A percentile compares a stretch with the other conserved stretches of the same genome.
phyloP scores from a whole-genome alignment of 2,113 vertebrate species.

The Jacana jacana region DNA sequence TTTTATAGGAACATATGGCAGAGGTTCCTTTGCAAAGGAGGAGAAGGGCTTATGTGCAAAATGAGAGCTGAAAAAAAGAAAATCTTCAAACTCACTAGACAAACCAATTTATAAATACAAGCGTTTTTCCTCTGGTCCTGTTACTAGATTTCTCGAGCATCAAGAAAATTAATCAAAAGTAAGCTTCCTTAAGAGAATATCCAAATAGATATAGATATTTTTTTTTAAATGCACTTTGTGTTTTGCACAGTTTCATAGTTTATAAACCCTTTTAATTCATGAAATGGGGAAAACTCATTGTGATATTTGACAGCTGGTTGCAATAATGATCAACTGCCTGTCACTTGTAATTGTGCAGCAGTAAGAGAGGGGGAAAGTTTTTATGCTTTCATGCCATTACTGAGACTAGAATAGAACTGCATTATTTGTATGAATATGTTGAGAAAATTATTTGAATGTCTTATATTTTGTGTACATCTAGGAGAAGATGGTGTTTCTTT shows the following conservation, averaged over 20 bases:
- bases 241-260: constrained; percentile 13
- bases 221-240: not conserved
- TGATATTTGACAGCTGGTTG: constrained; percentile 23
- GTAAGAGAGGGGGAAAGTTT: not conserved
- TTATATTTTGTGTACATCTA: not conserved
- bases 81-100: constrained; percentile 15
- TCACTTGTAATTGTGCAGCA: not conserved
- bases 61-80: not conserved
- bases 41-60: not conserved
- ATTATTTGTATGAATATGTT: not conserved
- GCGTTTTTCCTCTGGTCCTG: constrained; percentile 15
- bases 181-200: not conserved
- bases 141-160: constrained; percentile 35
- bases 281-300: not conserved
- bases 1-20: not conserved
- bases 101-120: constrained; percentile 29
- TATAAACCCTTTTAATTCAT: constrained; percentile 15
- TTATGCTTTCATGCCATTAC: not conserved
- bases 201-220: constrained; percentile 13
- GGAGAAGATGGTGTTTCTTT: not conserved
- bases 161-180: constrained; percentile 43
- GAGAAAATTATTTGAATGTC: not conserved
- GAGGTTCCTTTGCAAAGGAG: not conserved
- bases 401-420: not conserved
- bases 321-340: constrained; percentile 27